These are phyloP conservation scores for Tragopan temminckii DNA, from an alignment of 2,797 vertebrate genomes.

Conservation along the genomic window DNA sequence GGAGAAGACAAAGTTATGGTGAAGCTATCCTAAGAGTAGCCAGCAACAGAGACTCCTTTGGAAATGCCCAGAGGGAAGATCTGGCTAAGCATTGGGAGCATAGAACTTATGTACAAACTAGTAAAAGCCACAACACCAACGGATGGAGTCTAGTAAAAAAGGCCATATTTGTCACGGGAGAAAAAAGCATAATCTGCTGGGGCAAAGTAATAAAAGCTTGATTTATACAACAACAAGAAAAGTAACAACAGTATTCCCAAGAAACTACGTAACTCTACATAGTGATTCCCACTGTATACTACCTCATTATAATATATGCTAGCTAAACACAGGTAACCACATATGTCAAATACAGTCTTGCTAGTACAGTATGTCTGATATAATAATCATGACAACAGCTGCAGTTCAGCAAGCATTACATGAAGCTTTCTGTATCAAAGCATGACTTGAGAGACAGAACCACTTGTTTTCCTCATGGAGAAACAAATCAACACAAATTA, in stretches of 20 bases:
- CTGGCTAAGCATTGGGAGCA: not conserved
- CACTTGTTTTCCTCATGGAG: not conserved
- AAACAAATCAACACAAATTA: not conserved
- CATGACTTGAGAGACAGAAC: not conserved
- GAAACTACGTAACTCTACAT: not conserved
- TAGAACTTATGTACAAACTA: not conserved
- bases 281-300: not conserved
- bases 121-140: not conserved
- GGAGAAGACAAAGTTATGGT: not conserved
- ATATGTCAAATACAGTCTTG: not conserved
- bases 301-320: not conserved
- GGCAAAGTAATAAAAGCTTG: not conserved
- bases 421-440: not conserved
- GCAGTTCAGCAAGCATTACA: accelerated
- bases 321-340: not conserved
- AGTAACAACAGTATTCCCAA: not conserved
- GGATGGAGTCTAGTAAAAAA: not conserved
- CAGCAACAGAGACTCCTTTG: not conserved
- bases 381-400: not conserved
- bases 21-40: not conserved
- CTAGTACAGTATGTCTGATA: not conserved
- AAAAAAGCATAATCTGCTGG: accelerated
- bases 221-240: not conserved
- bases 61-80: not conserved
- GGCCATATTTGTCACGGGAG: not conserved